These are phyloP conservation scores for Proterorhinus semilunaris DNA, from an alignment of 2,113 vertebrate genomes.

Conservation along the genomic window DNA sequence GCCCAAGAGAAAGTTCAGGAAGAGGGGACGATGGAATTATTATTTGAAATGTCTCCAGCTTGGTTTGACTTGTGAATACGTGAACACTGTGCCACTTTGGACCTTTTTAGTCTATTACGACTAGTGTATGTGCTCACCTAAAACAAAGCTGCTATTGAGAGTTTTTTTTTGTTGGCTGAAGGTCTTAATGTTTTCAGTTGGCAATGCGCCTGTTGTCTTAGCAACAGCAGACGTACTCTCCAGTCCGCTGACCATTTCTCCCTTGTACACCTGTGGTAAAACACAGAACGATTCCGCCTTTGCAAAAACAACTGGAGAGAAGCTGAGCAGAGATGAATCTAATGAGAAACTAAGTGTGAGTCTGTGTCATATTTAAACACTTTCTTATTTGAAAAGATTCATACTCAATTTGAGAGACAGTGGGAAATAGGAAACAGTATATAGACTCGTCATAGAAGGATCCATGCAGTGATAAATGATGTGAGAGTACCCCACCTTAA, in stretches of 20 bases:
- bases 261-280: conserved; percentile 7
- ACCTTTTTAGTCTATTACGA: background rate
- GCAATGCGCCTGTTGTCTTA: conserved; percentile 17
- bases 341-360: background rate
- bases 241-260: background rate
- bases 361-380: no score
- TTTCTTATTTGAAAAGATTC: no score
- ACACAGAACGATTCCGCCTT: background rate
- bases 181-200: conserved; percentile 11
- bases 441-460: no score
- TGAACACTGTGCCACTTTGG: conserved; percentile 9
- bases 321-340: background rate
- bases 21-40: conserved; percentile 38
- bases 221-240: conserved; percentile 27
- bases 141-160: background rate
- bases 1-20: conserved; percentile 43
- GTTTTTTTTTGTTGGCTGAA: background rate
- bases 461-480: no score
- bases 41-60: conserved; percentile 27
- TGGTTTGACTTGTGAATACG: conserved; percentile 10
- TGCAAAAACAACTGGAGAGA: no score
- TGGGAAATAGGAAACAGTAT: no score
- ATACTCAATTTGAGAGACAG: no score
- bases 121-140: background rate
- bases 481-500: no score